These are phyloP conservation scores for Diplodus puntazzo DNA, from an alignment of 2,797 vertebrate species.

Conservation along the genomic window DNA sequence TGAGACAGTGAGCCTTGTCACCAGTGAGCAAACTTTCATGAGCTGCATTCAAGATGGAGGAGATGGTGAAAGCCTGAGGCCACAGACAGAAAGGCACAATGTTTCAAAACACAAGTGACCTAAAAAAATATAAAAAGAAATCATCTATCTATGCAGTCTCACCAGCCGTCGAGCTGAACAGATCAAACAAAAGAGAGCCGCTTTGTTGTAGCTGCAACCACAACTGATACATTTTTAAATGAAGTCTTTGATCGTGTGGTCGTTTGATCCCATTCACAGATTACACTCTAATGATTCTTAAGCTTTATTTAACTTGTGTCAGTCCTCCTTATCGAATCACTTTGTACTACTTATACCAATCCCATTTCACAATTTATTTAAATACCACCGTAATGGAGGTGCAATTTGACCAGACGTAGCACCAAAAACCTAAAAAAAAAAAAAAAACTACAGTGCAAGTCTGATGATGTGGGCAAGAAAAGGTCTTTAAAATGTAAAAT, in stretches of 20 bases:
- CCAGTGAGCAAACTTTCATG: constrained; percentile 31
- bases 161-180: constrained; percentile 12
- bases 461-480: constrained; percentile 69
- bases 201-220: constrained; percentile 24
- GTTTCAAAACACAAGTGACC: constrained; percentile 42
- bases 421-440: constrained; percentile 9
- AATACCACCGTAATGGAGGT: constrained; percentile 40
- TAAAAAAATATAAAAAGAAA: constrained; percentile 36
- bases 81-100: constrained; percentile 25
- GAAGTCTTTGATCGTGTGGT: constrained; percentile 36
- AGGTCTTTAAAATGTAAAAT: constrained; percentile 75
- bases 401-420: constrained; percentile 29
- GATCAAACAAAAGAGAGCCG: constrained; percentile 30
- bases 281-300: constrained; percentile 32
- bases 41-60: constrained; percentile 41
- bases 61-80: constrained; percentile 43
- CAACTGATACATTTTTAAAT: constrained; percentile 44
- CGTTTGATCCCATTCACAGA: constrained; percentile 41
- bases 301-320: constrained; percentile 22
- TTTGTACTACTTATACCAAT: constrained; percentile 35
- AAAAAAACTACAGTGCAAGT: constrained; percentile 32
- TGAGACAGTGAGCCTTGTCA: constrained; percentile 22
- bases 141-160: constrained; percentile 14
- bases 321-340: constrained; percentile 43
- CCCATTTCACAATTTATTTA: constrained; percentile 48